Conservation (phyloP, 2,888 invertebrate species). For the Meta bourneti region DNA sequence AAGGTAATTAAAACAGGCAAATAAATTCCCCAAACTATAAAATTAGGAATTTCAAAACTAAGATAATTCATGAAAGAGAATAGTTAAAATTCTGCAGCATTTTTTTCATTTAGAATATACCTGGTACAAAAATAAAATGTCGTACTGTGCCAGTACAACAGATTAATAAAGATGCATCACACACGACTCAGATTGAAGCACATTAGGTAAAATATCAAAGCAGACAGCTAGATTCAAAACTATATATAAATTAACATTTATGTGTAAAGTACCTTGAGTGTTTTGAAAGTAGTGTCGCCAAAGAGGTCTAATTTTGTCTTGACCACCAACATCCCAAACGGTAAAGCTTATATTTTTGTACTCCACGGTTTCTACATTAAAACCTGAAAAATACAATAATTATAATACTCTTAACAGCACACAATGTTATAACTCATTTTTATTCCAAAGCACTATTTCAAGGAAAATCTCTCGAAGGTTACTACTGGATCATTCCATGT, state of each 20-base stretch:
- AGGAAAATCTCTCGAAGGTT: neutral
- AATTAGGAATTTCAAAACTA: too few relatives aligned
- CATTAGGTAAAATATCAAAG: too few relatives aligned
- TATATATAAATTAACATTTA: too few relatives aligned
- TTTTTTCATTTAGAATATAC: too few relatives aligned
- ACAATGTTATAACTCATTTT: neutral
- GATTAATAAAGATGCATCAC: neutral
- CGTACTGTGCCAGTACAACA: too few relatives aligned
- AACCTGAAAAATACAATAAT: slow-evolving; percentile 84
- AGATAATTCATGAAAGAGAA: too few relatives aligned
- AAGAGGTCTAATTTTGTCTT: slow-evolving; percentile 97
- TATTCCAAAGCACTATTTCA: neutral
- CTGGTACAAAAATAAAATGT: too few relatives aligned
- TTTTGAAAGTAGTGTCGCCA: slow-evolving; percentile 99
- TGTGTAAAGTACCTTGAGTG: slow-evolving; percentile 87
- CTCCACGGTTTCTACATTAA: slow-evolving; percentile 99
- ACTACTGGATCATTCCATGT: neutral
- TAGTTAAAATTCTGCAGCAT: too few relatives aligned
- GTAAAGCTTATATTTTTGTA: slow-evolving; percentile 99
- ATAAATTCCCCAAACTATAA: too few relatives aligned
- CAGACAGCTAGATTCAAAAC: too few relatives aligned
- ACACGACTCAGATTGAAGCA: neutral
- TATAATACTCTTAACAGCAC: neutral
- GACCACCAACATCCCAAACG: slow-evolving; percentile 98
- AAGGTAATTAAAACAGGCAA: too few relatives aligned